A percentile compares a stretch with the other conserved stretches of the same genome.
phyloP scores from a whole-genome alignment of 92 coral and sea anemone species.

The Epizoanthus scotinus region DNA sequence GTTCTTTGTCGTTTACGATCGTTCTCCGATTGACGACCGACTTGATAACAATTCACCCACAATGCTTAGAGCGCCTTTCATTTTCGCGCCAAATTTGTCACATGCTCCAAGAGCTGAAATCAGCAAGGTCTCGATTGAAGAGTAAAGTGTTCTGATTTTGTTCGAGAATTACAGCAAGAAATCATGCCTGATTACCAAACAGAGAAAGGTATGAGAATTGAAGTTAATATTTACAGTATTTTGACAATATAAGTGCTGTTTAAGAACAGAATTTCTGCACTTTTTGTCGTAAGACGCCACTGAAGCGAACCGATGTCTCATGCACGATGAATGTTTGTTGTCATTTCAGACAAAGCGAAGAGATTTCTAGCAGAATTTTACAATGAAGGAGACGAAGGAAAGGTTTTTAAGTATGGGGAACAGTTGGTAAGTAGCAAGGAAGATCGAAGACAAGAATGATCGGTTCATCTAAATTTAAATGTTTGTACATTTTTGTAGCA shows the following conservation, averaged over 20 bases:
- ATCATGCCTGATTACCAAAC: constrained; percentile 89
- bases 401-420: constrained; percentile 93
- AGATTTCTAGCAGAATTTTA: constrained; percentile 97
- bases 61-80: constrained; percentile 28
- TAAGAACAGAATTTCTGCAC: not conserved
- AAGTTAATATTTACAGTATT: not conserved
- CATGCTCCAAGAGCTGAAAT: constrained; percentile 61
- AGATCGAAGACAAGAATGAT: not conserved
- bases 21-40: constrained; percentile 9
- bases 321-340: constrained; percentile 4
- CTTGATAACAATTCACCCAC: constrained; percentile 51
- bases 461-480: not conserved
- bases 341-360: constrained; percentile 82
- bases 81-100: constrained; percentile 99
- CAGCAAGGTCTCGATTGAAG: not conserved
- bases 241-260: not conserved
- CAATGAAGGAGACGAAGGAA: constrained; percentile 86
- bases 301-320: constrained; percentile 5
- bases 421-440: constrained; percentile 71
- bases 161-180: not conserved
- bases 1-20: too few relatives aligned
- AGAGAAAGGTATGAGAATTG: constrained; percentile 68
- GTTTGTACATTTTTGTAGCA: not conserved
- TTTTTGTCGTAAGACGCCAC: not conserved
- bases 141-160: constrained; percentile 14